Base-by-base conservation (phyloP, 2,113 vertebrate species). In the Lepus americanus region DNA sequence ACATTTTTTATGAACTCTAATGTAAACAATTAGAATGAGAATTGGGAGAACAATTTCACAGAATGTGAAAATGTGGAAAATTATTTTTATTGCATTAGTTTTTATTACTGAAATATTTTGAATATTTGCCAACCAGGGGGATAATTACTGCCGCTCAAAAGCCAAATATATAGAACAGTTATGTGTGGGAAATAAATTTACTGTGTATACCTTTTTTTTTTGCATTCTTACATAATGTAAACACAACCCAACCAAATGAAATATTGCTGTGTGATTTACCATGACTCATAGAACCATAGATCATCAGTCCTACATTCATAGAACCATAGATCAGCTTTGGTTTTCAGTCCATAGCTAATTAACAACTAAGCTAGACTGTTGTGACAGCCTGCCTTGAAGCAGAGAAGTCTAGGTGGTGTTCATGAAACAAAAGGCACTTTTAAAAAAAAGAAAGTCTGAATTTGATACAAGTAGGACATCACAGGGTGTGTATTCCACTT, bases 41-140 rank as follows among this genome's bases (percentile, higher is more conserved):
- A 85, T 61, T 92, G 61, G 59, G 89, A 89, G 92, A 90, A 79
- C 23, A 63, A 17, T 86, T 95, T 93, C 85, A 90, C 44, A 94
- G 79, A 95, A 82, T 81, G 85, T 80, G 82, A 94, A 96, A 92
- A 76, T 70, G 92, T 25, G 94, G 89, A 98, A 98, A 96, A 93
- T 96, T 87, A 81, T 97, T 97, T 96, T 97, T 96, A 95, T 51
- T 23, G 0, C 91, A 93, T 0, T 1, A 95, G 83, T 97, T 97
- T 96, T 84, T 80, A 91, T 92, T 95, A 92, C 81, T 89, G 94
- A 5, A 3, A 36, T 97, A 91, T 96, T 98, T 97, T 98, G 97
- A 98, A 79, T 97, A 80, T 94, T 87, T 96, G 95, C 97, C 97
- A 97, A 96, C 74, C 89, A 91, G 96, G 96, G 97, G 97, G 97